Percentiles rank a stretch among this genome's conserved stretches.
Conservation (phyloP, 2,797 vertebrate genomes). For the Brachyrhaphis roseni region DNA sequence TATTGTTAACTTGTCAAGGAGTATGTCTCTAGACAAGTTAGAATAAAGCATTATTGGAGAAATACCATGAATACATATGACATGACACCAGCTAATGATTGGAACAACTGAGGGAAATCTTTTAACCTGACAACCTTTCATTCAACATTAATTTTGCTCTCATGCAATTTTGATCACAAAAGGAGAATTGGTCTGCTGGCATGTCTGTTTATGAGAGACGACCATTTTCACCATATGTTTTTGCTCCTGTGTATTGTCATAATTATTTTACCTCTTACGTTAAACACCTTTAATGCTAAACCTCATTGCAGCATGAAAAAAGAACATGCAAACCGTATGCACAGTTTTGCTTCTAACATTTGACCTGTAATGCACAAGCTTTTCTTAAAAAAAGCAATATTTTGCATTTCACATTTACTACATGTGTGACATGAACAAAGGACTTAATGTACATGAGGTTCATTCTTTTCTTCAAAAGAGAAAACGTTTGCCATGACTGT, state of each 20-base stretch:
- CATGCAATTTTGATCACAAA: conserved; percentile 61
- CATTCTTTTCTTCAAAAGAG: not conserved
- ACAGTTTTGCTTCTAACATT: not conserved
- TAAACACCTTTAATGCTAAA: not conserved
- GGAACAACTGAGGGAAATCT: conserved; percentile 25
- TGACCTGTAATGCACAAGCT: not conserved
- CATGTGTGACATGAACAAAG: not conserved
- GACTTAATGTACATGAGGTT: not conserved
- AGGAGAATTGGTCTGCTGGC: conserved; percentile 11
- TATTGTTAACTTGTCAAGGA: not conserved
- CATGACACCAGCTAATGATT: conserved; percentile 35
- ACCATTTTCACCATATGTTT: conserved; percentile 33
- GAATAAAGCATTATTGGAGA: conserved; percentile 25
- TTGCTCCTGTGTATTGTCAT: conserved; percentile 11
- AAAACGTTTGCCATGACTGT: not conserved
- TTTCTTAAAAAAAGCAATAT: not conserved
- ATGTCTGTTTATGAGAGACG: conserved; percentile 5
- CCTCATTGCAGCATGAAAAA: not conserved
- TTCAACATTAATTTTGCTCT: conserved; percentile 53
- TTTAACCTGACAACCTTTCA: conserved; percentile 42
- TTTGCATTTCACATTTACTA: not conserved
- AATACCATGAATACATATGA: conserved; percentile 15
- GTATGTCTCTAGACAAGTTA: not conserved
- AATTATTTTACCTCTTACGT: not conserved
- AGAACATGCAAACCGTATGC: not conserved